phyloP scores from a whole-genome alignment of 2,113 vertebrate genomes.

The Anguilla japonica region DNA sequence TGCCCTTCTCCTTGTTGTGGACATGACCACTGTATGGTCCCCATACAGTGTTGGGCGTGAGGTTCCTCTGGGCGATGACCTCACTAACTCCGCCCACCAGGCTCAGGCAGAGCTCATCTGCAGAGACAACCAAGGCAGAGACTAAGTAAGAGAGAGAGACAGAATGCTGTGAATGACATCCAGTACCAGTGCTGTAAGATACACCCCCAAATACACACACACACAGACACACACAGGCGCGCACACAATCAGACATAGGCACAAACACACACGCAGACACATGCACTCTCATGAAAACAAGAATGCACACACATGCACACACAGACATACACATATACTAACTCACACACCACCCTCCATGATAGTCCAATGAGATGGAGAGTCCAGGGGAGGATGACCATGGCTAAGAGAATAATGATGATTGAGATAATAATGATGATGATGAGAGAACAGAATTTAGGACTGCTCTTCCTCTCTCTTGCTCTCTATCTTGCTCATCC shows the following conservation, averaged over 20 bases:
- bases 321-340: not conserved
- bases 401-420: not conserved
- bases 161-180: slow-evolving; percentile 34
- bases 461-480: not conserved
- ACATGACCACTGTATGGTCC: slow-evolving; percentile 71
- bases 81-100: slow-evolving; percentile 50
- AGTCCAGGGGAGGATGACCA: no score
- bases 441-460: not conserved
- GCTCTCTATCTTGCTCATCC: not conserved
- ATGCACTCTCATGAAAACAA: not conserved
- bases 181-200: not conserved
- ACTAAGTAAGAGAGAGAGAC: not conserved
- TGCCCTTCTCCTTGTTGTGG: slow-evolving; percentile 51
- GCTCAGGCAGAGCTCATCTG: slow-evolving; percentile 66
- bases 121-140: not conserved
- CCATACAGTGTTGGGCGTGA: slow-evolving; percentile 68
- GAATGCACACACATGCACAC: slow-evolving; percentile 19
- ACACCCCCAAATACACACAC: slow-evolving; percentile 4
- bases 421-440: not conserved
- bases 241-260: slow-evolving; percentile 8
- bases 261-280: slow-evolving; percentile 31
- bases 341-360: not conserved
- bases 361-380: no score
- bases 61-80: slow-evolving; percentile 52
- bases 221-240: slow-evolving; percentile 24